phyloP scores from a whole-genome alignment of 2,113 vertebrate genomes.

The Strigops habroptila region DNA sequence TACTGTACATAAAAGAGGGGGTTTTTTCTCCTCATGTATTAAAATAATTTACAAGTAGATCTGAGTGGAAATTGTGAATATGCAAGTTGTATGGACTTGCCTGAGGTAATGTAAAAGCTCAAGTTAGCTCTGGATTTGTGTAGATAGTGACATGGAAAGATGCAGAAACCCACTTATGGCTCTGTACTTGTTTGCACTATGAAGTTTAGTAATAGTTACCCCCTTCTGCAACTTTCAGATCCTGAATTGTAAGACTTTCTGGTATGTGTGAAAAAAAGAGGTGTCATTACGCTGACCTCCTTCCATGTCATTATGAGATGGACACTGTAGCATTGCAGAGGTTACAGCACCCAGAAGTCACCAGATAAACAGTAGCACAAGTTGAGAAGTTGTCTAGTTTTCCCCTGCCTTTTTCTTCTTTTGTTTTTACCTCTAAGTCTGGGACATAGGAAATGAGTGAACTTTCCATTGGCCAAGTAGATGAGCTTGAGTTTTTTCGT shows the following conservation, averaged over 20 bases:
- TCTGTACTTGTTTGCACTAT: background rate
- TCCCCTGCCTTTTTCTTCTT: background rate
- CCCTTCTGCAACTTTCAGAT: background rate
- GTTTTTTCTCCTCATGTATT: accelerated
- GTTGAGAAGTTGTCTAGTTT: background rate
- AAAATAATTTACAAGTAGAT: background rate
- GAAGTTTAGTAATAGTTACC: background rate
- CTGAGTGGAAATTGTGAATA: background rate
- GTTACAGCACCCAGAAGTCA: background rate
- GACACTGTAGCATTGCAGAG: background rate
- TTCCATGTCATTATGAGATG: background rate
- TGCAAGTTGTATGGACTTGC: background rate
- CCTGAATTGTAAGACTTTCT: background rate
- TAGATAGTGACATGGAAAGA: background rate
- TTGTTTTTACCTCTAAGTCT: background rate
- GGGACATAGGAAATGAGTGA: background rate
- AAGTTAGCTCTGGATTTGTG: background rate
- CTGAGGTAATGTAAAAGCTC: background rate
- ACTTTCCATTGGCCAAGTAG: background rate
- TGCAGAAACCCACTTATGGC: background rate
- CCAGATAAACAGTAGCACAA: background rate
- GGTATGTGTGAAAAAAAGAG: background rate
- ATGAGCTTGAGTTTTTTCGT: background rate
- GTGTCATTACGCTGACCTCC: background rate
- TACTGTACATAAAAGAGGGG: background rate